Percentiles rank a stretch among this genome's conserved stretches.
Evolutionary conservation across 2,888 invertebrate species (phyloP).

Genomic region (Rhimphoctona megacephalus): DNA sequence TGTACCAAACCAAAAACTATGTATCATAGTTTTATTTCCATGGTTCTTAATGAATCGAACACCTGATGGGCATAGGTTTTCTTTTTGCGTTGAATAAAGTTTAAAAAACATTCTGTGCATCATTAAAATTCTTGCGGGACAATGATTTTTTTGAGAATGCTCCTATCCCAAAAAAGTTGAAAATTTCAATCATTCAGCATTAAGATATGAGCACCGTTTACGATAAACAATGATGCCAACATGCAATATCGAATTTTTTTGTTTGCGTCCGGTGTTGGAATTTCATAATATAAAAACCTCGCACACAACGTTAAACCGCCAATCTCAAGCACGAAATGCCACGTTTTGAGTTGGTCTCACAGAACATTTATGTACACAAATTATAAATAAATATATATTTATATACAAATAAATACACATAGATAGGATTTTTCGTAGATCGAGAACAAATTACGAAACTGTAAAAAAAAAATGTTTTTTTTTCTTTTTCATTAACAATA

Average conservation of each 20-base stretch:
- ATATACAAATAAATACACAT: neutral
- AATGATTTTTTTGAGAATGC: neutral
- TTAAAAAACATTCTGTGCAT: neutral
- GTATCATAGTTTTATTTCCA: neutral
- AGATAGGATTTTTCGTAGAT: neutral
- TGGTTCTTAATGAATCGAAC: neutral
- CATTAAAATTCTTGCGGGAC: neutral
- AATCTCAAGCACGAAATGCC: constrained; percentile 12
- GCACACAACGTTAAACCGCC: constrained; percentile 37
- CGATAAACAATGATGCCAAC: neutral
- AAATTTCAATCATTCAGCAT: neutral
- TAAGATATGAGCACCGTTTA: neutral
- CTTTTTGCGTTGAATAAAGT: neutral
- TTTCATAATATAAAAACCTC: constrained; percentile 25
- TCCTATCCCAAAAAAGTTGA: neutral
- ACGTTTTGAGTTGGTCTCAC: constrained; percentile 16
- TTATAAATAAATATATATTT: constrained; percentile 18
- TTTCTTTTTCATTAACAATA: constrained; percentile 40
- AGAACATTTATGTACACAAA: neutral
- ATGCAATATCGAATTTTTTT: neutral
- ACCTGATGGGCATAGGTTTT: neutral
- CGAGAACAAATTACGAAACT: neutral
- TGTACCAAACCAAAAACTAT: neutral
- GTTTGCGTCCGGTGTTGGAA: neutral
- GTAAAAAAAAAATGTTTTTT: neutral